Conservation (phyloP, 2,113 vertebrate species). For the Bujurquina vittata region DNA sequence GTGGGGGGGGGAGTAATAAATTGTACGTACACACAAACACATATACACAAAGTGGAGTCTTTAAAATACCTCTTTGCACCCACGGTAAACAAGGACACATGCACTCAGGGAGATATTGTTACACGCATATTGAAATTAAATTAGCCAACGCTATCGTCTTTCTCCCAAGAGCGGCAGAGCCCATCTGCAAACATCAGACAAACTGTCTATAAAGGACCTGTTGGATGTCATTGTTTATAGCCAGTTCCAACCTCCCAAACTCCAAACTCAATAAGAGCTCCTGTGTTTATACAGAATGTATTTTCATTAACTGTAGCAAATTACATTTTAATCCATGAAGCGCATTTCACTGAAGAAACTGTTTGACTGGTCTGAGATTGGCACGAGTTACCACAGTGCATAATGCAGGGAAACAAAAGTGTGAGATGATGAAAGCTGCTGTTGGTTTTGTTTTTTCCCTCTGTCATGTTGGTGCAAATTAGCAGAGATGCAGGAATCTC, state of each 20-base stretch:
- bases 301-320: constrained; percentile 74
- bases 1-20: not conserved
- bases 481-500: constrained; percentile 43
- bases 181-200: constrained; percentile 69
- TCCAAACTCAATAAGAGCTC: constrained; percentile 62
- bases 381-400: constrained; percentile 46
- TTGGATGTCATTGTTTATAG: constrained; percentile 56
- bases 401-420: constrained; percentile 47
- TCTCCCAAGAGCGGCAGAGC: constrained; percentile 51
- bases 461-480: constrained; percentile 62
- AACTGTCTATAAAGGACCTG: constrained; percentile 50
- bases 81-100: constrained; percentile 55
- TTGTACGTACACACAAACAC: not conserved
- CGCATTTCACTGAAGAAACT: constrained; percentile 63
- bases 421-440: constrained; percentile 52
- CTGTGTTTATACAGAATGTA: constrained; percentile 60
- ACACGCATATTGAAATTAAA: constrained; percentile 63
- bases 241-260: constrained; percentile 42
- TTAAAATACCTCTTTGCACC: constrained; percentile 37
- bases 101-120: constrained; percentile 53
- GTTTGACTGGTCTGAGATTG: constrained; percentile 64
- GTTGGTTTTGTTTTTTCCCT: constrained; percentile 33
- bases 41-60: constrained; percentile 1
- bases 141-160: constrained; percentile 61
- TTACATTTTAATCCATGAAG: constrained; percentile 76